Percentiles rank a stretch among this genome's conserved stretches.
phyloP scores from a whole-genome alignment of 1,140 invertebrate species.

The Euborellia annulipes region DNA sequence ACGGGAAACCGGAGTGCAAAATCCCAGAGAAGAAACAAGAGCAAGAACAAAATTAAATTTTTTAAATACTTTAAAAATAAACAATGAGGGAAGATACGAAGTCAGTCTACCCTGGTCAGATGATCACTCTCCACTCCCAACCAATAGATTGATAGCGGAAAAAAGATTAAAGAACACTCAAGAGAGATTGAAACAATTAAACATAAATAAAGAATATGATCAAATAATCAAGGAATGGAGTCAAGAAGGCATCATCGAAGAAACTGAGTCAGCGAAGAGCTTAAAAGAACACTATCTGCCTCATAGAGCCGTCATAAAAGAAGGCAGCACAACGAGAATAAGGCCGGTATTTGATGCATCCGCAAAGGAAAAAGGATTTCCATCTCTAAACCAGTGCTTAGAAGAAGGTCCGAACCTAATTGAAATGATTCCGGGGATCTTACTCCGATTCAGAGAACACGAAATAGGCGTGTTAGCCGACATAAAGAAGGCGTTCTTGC shows the following conservation, averaged over 20 bases:
- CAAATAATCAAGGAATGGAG: constrained; percentile 20
- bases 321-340: constrained; percentile 18
- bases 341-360: constrained; percentile 15
- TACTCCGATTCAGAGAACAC: constrained; percentile 23
- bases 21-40: constrained; percentile 15
- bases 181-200: constrained; percentile 15
- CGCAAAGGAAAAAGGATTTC: constrained; percentile 12
- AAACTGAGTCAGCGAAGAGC: constrained; percentile 14
- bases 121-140: constrained; percentile 14
- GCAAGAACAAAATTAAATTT: constrained; percentile 17
- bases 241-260: constrained; percentile 19
- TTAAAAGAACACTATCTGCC: constrained; percentile 21
- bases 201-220: constrained; percentile 19
- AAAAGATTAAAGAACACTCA: constrained; percentile 14
- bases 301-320: constrained; percentile 22
- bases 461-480: constrained; percentile 24
- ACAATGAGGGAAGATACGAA: constrained; percentile 18
- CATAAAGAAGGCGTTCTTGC: constrained; percentile 27
- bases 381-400: constrained; percentile 25
- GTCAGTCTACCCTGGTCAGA: constrained; percentile 21
- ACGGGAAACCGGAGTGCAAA: constrained; percentile 19
- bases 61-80: constrained; percentile 15
- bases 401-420: constrained; percentile 26
- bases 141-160: constrained; percentile 14
- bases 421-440: constrained; percentile 23